Evolutionary conservation across 1,140 invertebrate species (phyloP), one percentile per base, ranked within the genome.

Genomic region (Polypedilum pembai): DNA sequence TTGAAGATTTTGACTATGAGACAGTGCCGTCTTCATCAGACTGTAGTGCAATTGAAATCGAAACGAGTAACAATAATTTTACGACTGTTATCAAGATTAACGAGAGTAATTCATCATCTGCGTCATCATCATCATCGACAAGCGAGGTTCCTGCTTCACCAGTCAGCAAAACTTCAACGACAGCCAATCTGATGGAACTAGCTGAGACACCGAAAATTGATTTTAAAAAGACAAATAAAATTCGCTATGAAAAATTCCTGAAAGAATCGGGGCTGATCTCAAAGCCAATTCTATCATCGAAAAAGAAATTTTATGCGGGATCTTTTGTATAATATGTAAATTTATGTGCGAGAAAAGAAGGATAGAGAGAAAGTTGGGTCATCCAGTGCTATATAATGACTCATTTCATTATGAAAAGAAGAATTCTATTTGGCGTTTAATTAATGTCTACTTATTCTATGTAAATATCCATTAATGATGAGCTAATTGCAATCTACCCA

Each of bases 61-160:
- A 69, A 18, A 69, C 65, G 20, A 69, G 20, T 69, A 69, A 69
- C 20, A 69, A 69, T 10, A 69, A 69, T 69, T 69, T 69, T 69
- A 69, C 65, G 20, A 69, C 65, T 7, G 65, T 69, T 69, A 69
- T 69, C 4, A 69, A 69, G 18, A 69, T 69, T 69, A 69, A 69
- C 18, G 65, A 69, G 18, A 69, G 24, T 33, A 33, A 33, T 33
- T 33, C 65, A 69, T 69, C 65, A 69, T 20, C 17, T 18, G 65
- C 17, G 18, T 18, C 20, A 69, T 18, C 20, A 1, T 18, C 20
- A 69, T 69, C 65, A 69, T 69, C 65, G 12, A 69, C 65, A n/a
- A 18, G 65, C 20, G 65, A 69, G 20, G 18, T 10, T 20, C 65
- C 8, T 20, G 8, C 17, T 18, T 69, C 65, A 56, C 65, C 65